Conservation (phyloP, 35 echinoderm and acorn worm species). For the Ptychodera flava region DNA sequence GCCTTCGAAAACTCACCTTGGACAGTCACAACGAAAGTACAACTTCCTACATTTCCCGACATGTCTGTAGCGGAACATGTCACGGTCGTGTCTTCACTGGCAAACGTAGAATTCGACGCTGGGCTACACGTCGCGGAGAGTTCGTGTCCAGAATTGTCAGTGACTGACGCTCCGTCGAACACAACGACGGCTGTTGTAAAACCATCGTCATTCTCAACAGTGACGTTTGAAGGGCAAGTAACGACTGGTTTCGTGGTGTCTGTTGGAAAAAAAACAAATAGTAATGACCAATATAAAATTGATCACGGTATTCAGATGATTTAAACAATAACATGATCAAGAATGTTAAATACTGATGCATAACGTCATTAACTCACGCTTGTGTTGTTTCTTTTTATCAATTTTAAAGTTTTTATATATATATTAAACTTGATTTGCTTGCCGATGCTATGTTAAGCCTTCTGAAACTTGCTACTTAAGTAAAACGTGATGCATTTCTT, state of each 20-base stretch:
- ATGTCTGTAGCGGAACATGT: constrained; percentile 16
- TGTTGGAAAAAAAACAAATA: not conserved
- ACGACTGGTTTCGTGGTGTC: not conserved
- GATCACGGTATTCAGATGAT: too few species aligned
- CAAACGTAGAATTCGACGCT: not conserved
- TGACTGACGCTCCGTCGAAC: not conserved
- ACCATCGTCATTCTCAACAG: not conserved
- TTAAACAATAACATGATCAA: too few species aligned
- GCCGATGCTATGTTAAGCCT: too few species aligned
- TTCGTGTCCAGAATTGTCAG: constrained; percentile 5
- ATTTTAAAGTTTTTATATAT: too few species aligned
- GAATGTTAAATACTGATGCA: too few species aligned
- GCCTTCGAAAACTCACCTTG: too few species aligned
- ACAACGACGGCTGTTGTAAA: not conserved
- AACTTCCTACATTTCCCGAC: constrained; percentile 14
- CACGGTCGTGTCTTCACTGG: not conserved
- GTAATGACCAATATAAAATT: too few species aligned
- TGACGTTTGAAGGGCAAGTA: not conserved
- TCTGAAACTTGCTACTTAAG: too few species aligned
- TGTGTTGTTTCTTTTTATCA: too few species aligned
- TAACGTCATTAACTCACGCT: too few species aligned
- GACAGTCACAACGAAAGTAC: constrained; percentile 18
- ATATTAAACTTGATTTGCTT: too few species aligned
- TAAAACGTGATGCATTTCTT: too few species aligned
- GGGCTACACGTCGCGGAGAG: not conserved